Conservation (phyloP, 1,140 invertebrate species). For the Drosophila nebulosa region DNA sequence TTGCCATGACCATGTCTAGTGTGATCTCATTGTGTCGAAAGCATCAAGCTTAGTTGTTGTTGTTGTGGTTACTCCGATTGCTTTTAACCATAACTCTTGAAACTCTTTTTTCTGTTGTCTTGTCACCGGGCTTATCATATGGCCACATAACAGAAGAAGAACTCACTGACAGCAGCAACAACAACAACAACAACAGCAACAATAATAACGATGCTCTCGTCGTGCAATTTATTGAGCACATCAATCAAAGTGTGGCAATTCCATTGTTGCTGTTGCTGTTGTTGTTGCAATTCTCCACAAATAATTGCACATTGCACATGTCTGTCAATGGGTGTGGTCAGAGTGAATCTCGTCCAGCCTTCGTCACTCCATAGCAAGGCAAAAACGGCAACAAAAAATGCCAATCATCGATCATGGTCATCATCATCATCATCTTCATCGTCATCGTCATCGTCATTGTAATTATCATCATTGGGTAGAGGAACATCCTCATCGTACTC, state of each 20-base stretch:
- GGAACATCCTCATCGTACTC: slow-evolving; percentile 41
- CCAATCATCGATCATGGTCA: slow-evolving; percentile 79
- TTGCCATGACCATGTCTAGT: not conserved
- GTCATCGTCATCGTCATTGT: slow-evolving; percentile 27
- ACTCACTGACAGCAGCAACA: slow-evolving; percentile 28
- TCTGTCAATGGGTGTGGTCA: slow-evolving; percentile 74
- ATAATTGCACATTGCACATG: slow-evolving; percentile 69
- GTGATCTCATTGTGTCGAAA: slow-evolving; percentile 31
- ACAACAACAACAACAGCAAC: slow-evolving; percentile 24
- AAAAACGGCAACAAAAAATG: slow-evolving; percentile 63
- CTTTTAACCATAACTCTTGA: not conserved
- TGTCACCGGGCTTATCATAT: slow-evolving; percentile 59
- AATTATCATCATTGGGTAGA: slow-evolving; percentile 20
- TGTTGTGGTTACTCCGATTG: not conserved
- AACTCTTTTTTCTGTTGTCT: not conserved
- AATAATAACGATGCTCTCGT: slow-evolving; percentile 39
- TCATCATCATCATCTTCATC: slow-evolving; percentile 46
- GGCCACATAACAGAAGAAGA: slow-evolving; percentile 9
- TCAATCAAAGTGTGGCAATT: slow-evolving; percentile 67
- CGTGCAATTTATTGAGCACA: slow-evolving; percentile 74
- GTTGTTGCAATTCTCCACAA: slow-evolving; percentile 63
- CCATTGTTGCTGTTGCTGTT: slow-evolving; percentile 47
- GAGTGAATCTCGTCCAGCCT: slow-evolving; percentile 45
- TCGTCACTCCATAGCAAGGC: slow-evolving; percentile 68
- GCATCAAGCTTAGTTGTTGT: slow-evolving; percentile 13